Conservation (phyloP, 1,140 invertebrate genomes). For the Cepaea nemoralis region DNA sequence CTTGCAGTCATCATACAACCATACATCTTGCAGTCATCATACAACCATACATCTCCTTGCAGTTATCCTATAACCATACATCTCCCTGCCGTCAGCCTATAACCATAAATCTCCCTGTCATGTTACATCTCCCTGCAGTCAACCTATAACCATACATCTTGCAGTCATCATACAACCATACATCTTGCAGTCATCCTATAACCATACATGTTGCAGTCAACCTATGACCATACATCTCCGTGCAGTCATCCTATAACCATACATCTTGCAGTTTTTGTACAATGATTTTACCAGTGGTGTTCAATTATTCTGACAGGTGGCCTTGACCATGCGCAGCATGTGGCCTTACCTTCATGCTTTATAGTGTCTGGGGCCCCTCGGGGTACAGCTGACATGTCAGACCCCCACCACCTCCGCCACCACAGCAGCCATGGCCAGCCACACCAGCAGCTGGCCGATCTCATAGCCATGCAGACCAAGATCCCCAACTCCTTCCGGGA, state of each 20-base stretch:
- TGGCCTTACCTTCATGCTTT: conserved; percentile 19
- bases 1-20: too few species aligned
- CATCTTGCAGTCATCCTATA: too few species aligned
- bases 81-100: too few species aligned
- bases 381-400: conserved; percentile 26
- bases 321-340: conserved; percentile 33
- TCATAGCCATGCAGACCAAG: conserved; percentile 65
- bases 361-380: conserved; percentile 33
- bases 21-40: too few species aligned
- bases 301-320: conserved; percentile 31
- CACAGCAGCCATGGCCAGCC: conserved; percentile 2
- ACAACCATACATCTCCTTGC: too few species aligned
- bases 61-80: too few species aligned
- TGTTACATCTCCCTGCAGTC: neutral
- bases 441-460: conserved; percentile 60
- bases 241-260: too few species aligned
- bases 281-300: neutral
- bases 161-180: too few species aligned
- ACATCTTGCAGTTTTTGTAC: too few species aligned
- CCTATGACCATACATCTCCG: too few species aligned
- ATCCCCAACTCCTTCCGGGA: conserved; percentile 82
- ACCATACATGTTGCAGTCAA: too few species aligned
- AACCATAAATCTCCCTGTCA: too few species aligned
- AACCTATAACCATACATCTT: neutral
- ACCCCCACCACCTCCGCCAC: conserved; percentile 8